Percentiles rank a stretch among this genome's conserved stretches.
phyloP scores from a whole-genome alignment of 2,888 invertebrate genomes.

The Halictus ligatus region DNA sequence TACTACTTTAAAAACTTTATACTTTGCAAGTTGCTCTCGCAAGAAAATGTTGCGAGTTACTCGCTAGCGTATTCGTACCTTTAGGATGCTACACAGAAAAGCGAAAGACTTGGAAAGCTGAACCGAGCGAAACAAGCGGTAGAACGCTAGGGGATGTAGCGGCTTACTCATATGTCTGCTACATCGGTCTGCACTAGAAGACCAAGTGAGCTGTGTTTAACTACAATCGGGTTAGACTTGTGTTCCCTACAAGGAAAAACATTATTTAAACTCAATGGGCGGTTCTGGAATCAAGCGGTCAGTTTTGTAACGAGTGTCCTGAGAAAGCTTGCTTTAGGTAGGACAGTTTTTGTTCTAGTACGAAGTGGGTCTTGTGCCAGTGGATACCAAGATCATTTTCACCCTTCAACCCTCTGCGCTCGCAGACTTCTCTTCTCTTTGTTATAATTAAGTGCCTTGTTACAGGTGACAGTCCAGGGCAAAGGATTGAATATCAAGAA shows the following conservation, averaged over 20 bases:
- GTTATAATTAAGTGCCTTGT: neutral
- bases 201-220: slow-evolving; percentile 72
- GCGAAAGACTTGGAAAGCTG: slow-evolving; percentile 55
- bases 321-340: slow-evolving; percentile 31
- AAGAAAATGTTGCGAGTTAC: neutral
- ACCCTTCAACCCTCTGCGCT: neutral
- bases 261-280: slow-evolving; percentile 62
- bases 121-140: slow-evolving; percentile 52
- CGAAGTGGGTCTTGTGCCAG: slow-evolving; percentile 1
- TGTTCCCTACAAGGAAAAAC: slow-evolving; percentile 75
- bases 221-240: slow-evolving; percentile 74
- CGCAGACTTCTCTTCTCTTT: too few relatives aligned
- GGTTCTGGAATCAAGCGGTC: slow-evolving; percentile 21
- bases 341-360: slow-evolving; percentile 23
- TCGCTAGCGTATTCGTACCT: neutral
- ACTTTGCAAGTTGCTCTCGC: neutral
- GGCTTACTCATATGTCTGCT: slow-evolving; percentile 70
- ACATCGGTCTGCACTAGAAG: slow-evolving; percentile 71
- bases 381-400: slow-evolving; percentile 8
- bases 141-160: slow-evolving; percentile 56
- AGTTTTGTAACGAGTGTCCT: slow-evolving; percentile 28
- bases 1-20: neutral
- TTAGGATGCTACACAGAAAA: slow-evolving; percentile 45
- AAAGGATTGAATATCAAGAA: neutral
- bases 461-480: neutral